Base-by-base conservation (phyloP, 2,888 invertebrate species). In the Stenodema calcarata region DNA sequence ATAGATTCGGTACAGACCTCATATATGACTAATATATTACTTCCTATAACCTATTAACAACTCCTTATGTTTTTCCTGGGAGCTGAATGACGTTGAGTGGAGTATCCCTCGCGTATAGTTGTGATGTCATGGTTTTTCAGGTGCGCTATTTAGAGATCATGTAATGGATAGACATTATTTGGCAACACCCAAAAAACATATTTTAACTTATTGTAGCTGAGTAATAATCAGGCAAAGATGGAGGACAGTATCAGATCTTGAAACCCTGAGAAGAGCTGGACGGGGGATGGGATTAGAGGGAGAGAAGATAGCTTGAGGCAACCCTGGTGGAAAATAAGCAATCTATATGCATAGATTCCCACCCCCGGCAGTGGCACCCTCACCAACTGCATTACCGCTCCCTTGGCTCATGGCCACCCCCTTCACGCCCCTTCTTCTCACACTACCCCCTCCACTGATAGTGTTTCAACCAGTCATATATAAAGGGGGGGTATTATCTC, bases 291-390 rank as follows among this genome's bases (percentile, higher is more conserved):
- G 86, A 87, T 87, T 87, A 88, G 87, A 81, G 88, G 42, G 80
- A 75, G 78, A 30, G 35, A 82, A 75, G 87, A 82, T 87, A 87
- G 87, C 86, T 86, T 70, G 80, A 87, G 88, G 86, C 87, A 87
- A 87, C 83, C 86, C 88, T 87, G 87, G 87, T 87, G 88, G 88
- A 92, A 92, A 92, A 92, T 92, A 92, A 92, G 92, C 92, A 92
- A 92, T 92, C 92, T 92, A 92, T 92, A 92, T 92, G 92, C 92
- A 92, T 92, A 91, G 91, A 90, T 89, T 89, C 89, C 88, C 84
- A 70, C 89, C 88, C 83, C 69, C 35, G 62, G 54, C 35, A 23
- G 54, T 47, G 81, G 54, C 30, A 30, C 44, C 73, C 69, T 73
- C 83, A n/a, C 70, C 83, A 83, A 70, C 83, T 83, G 73, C 83